A percentile compares a stretch with the other conserved stretches of the same genome.
phyloP scores from a whole-genome alignment of 2,113 vertebrate genomes.

The Poeciliopsis occidentalis region DNA sequence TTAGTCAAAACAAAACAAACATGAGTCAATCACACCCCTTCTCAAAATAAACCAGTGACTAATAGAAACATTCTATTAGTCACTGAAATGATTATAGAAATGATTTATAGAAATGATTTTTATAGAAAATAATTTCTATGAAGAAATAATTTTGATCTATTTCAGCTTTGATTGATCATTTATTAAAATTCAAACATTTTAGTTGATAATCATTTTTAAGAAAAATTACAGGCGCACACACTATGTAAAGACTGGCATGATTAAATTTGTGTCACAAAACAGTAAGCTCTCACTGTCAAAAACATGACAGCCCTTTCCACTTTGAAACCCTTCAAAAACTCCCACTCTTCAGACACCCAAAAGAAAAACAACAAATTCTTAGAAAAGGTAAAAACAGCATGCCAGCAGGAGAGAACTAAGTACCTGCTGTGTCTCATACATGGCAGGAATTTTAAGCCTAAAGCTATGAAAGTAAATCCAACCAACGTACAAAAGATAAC shows the following conservation, averaged over 20 bases:
- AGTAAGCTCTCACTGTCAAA: constrained; percentile 2
- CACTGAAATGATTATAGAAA: too few species aligned
- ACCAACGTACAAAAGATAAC: constrained; percentile 12
- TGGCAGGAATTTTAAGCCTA: constrained; percentile 69
- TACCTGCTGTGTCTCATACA: constrained; percentile 64
- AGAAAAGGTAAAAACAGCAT: constrained; percentile 48
- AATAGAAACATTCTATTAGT: not conserved
- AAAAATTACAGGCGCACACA: not conserved
- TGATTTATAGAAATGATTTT: too few species aligned
- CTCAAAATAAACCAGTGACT: not conserved
- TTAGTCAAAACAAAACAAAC: constrained; percentile 5
- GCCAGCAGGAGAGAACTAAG: constrained; percentile 62
- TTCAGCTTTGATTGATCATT: too few species aligned
- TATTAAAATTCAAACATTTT: too few species aligned
- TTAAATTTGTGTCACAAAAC: constrained; percentile 1
- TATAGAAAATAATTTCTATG: too few species aligned
- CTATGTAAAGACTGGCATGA: not conserved
- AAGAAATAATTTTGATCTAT: not conserved
- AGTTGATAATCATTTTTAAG: too few species aligned
- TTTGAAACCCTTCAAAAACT: not conserved
- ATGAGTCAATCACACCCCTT: not conserved
- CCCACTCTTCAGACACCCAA: constrained; percentile 21
- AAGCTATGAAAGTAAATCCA: constrained; percentile 37
- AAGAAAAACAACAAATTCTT: constrained; percentile 21
- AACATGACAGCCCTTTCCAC: constrained; percentile 11